These are phyloP conservation scores for Carollia perspicillata DNA, from an alignment of 2,113 vertebrate species.

Conservation along the genomic window DNA sequence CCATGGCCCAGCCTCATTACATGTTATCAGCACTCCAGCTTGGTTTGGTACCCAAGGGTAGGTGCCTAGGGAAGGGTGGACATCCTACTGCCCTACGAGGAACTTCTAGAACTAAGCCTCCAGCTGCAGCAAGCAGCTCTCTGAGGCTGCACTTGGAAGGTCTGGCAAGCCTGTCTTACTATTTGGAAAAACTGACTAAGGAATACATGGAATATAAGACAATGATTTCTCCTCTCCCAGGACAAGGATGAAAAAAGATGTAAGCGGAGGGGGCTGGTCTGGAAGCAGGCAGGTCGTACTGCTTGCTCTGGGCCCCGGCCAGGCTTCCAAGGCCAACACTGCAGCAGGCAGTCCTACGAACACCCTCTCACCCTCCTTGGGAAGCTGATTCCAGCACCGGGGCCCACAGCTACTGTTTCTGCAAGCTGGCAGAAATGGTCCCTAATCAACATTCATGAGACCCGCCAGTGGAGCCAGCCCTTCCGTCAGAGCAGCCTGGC, in stretches of 20 bases:
- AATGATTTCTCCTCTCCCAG: neutral
- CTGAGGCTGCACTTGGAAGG: neutral
- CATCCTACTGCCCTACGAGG: fast-evolving
- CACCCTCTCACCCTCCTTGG: constrained; percentile 82
- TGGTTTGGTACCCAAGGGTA: fast-evolving
- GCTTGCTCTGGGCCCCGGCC: neutral
- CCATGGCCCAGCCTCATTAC: neutral
- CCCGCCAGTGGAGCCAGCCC: constrained; percentile 45
- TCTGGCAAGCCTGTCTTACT: neutral
- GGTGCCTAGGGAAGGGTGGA: neutral
- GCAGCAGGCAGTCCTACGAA: constrained; percentile 27
- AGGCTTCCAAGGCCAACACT: neutral
- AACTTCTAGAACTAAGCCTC: neutral
- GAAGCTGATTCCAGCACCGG: constrained; percentile 76
- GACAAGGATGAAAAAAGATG: neutral
- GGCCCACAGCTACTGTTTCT: constrained; percentile 78
- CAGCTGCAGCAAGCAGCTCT: neutral
- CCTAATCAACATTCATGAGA: constrained; percentile 82
- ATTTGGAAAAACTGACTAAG: neutral
- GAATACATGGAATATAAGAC: neutral
- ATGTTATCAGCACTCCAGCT: no score
- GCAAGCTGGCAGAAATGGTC: constrained; percentile 78
- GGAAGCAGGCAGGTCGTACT: neutral
- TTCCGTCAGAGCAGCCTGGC: constrained; percentile 69
- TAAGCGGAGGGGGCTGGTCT: neutral